Evolutionary conservation across 2,888 invertebrate species (phyloP), one percentile per base, ranked within the genome.

Genomic region (Notocelia uddmanniana): DNA sequence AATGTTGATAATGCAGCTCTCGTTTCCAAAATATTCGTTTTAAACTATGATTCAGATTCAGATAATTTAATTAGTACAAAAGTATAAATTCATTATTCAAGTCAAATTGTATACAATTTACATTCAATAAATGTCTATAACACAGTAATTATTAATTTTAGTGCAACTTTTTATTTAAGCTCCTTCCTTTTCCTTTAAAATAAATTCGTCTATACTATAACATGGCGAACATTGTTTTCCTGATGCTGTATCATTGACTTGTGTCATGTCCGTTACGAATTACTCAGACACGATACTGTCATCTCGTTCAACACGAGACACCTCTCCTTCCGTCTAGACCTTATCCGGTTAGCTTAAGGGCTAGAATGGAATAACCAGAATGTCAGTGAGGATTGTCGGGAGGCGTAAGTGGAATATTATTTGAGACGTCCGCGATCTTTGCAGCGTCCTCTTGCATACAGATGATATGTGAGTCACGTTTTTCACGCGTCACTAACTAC

Each of bases 401-500:
- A 54, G 69, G 45, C 68, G 31, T 78, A 79, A 81, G 78, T 78
- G 78, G 77, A 76, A 78, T 79, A 81, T 82, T 81, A 80, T 79
- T 76, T 77, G 77, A 76, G 75, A 74, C 73, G 78, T 76, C 74
- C 75, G 74, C 71, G 75, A 74, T 74, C 75, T 76, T 73, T 75
- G 78, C 57, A 76, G 76, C 76, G 77, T 80, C 76, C 79, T 75
- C 76, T 66, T 72, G 77, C 82, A 83, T 82, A 83, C 84, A 82
- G 83, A 83, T 83, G 80, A 81, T 80, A 82, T 80, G 84, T 90
- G 88, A 90, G 85, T 92, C 92, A 92, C 91, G 89, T 88, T 87
- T 85, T 91, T 91, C 92, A 92, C 90, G 92, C 90, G 86, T 87
- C 89, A 88, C 89, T 88, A 86, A 88, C 83, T 85, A 90, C 88